Evolutionary conservation across 2,113 vertebrate genomes (phyloP).

Genomic region (Geococcyx californianus): DNA sequence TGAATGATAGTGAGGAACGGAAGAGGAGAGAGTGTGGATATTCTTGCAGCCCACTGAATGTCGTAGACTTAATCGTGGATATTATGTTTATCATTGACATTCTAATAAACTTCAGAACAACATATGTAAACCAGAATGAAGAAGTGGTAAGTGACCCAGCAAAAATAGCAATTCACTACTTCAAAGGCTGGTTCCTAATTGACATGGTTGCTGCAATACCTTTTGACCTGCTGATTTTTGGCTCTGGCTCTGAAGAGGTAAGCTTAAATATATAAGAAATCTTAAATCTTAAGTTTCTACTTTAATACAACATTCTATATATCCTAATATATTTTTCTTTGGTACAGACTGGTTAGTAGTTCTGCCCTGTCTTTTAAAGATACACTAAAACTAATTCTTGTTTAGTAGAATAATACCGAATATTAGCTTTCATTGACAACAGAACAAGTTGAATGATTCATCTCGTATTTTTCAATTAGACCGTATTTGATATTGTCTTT

Average conservation of each 20-base stretch:
- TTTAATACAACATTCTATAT: background rate
- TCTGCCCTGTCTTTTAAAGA: background rate
- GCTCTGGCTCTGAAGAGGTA: conserved; percentile 99
- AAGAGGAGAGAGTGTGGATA: conserved; percentile 94
- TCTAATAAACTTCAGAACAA: conserved; percentile 99
- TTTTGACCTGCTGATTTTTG: conserved; percentile 98
- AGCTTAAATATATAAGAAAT: conserved; percentile 54
- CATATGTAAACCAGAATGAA: conserved; percentile 96
- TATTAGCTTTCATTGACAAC: background rate
- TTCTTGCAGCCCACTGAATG: conserved; percentile 95
- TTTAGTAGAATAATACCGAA: background rate
- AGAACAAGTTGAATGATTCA: background rate
- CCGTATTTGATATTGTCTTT: background rate
- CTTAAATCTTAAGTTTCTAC: background rate
- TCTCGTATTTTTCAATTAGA: background rate
- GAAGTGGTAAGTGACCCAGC: conserved; percentile 98
- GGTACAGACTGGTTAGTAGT: background rate
- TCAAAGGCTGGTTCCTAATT: conserved; percentile 99
- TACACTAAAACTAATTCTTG: background rate
- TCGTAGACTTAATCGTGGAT: conserved; percentile 98
- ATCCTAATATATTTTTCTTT: background rate
- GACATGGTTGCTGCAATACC: conserved; percentile 99
- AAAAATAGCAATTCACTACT: conserved; percentile 98
- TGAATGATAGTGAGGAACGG: conserved; percentile 94
- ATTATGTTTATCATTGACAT: conserved; percentile 99